Base-by-base conservation (phyloP, 2,113 vertebrate genomes). In the Microtus oregoni region DNA sequence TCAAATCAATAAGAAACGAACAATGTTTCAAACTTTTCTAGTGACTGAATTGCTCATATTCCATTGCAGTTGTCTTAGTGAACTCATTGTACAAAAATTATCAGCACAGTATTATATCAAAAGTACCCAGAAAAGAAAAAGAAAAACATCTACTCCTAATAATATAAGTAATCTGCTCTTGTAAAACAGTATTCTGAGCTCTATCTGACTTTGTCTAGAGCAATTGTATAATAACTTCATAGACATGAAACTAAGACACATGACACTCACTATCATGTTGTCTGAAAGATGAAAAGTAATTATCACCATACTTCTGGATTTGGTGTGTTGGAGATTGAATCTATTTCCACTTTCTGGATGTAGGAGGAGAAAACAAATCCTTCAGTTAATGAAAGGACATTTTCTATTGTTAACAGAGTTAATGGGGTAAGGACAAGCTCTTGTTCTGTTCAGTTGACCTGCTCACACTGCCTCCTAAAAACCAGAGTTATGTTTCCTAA, bases 91-190 rank as follows among this genome's bases (percentile, higher is more conserved):
- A 78, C 3, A n/a, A 72, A 72, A 44, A 7, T 63, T 72, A 81
- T 68, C 15, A 5, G 17, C 9, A 65, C 58, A 70, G 87, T 77
- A 86, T n/a, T 61, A 61, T 28, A 68, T 26, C 76, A 52, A 68
- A 52, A 68, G 3, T 26, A 32, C 20, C 38, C 38, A 75, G 4
- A 77, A 86, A 92, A 3, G 7, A 68, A 91, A 96, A 89, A 75
- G 20, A 44, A 92, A 86, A 92, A 47, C 19, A 70, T 89, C 67
- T 87, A 47, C n/a, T 91, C 52, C 61, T 19, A 70, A 24, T 44
- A 92, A 52, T 90, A 68, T 93, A 94, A 90, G 38, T 75, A 30
- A 47, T 67, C 30, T 79, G 2, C 28, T 32, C 75, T 97, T 88
- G 3, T 76, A 63, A 65, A 50, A 50, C 7, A 50, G 5, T 26